A percentile compares a stretch with the other conserved stretches of the same genome.
phyloP scores from a whole-genome alignment of 2,797 vertebrate species.

The Notamacropus eugenii region DNA sequence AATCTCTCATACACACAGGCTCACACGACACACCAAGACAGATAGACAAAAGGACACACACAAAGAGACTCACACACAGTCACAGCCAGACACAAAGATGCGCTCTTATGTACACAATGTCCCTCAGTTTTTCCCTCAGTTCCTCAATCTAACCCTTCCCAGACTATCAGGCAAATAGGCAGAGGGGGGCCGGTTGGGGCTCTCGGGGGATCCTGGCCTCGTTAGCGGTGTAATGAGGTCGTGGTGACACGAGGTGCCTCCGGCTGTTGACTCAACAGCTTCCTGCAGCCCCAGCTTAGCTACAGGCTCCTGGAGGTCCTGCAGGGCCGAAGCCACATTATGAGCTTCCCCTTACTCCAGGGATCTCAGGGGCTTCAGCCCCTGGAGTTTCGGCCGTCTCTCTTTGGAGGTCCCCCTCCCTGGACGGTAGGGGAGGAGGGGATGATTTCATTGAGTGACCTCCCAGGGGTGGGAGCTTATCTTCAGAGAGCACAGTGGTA shows the following conservation, averaged over 20 bases:
- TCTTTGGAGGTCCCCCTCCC: neutral
- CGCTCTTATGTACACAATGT: neutral
- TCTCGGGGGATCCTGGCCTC: conserved; percentile 20
- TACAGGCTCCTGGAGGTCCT: neutral
- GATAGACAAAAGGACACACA: neutral
- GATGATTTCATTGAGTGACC: no score
- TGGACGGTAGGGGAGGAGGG: no score
- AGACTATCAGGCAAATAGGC: neutral
- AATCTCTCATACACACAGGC: conserved; percentile 45
- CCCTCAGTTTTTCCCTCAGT: neutral
- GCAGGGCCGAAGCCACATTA: neutral
- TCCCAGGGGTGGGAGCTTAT: neutral
- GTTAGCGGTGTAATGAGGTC: conserved; percentile 78
- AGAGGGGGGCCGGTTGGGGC: neutral
- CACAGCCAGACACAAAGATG: conserved; percentile 23
- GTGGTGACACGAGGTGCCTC: conserved; percentile 64
- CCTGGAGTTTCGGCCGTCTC: neutral
- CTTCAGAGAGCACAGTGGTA: neutral
- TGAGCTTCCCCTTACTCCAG: neutral
- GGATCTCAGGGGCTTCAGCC: neutral
- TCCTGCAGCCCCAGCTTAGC: neutral
- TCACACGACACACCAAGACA: conserved; percentile 34
- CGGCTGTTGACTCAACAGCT: conserved; percentile 67
- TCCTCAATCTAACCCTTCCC: neutral
- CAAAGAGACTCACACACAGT: neutral